Percentiles rank a stretch among this genome's conserved stretches.
phyloP scores from a whole-genome alignment of 2,888 invertebrate genomes.

The Disparrhopalites patrizii region DNA sequence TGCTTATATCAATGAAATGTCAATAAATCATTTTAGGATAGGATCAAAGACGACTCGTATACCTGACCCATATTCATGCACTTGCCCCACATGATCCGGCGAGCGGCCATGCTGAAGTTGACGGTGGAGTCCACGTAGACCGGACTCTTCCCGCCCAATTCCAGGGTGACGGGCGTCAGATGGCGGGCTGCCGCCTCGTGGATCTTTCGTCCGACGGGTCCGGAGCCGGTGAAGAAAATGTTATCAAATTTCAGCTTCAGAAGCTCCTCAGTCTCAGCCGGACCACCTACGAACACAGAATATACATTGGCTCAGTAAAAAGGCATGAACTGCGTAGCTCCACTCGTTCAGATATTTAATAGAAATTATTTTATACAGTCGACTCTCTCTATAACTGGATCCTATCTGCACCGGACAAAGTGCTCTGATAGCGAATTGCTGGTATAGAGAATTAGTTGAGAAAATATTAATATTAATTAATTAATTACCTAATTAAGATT shows the following conservation, averaged over 20 bases:
- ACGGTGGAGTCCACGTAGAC: conserved; percentile 81
- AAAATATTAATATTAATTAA: too few relatives aligned
- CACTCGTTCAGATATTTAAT: too few relatives aligned
- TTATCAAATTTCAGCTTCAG: conserved; percentile 57
- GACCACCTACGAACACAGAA: conserved; percentile 53
- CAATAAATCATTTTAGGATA: too few relatives aligned
- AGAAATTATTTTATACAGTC: too few relatives aligned
- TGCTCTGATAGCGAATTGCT: too few relatives aligned
- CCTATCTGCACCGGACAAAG: too few relatives aligned
- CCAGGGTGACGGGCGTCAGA: conserved; percentile 60
- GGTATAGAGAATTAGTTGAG: too few relatives aligned
- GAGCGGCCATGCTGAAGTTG: conserved; percentile 71
- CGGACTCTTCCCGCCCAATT: conserved; percentile 87
- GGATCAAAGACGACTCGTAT: neutral
- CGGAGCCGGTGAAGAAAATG: conserved; percentile 58
- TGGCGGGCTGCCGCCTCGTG: conserved; percentile 57
- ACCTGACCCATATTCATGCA: conserved; percentile 76
- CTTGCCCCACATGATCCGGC: conserved; percentile 92
- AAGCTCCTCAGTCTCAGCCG: conserved; percentile 55
- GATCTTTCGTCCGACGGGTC: conserved; percentile 55
- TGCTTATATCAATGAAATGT: too few relatives aligned
- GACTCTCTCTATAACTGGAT: too few relatives aligned
- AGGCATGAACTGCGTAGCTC: too few relatives aligned
- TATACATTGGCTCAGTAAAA: too few relatives aligned
- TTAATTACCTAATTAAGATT: too few relatives aligned